Evolutionary conservation across 2,797 vertebrate genomes (phyloP).

Genomic region (Spea hammondii): DNA sequence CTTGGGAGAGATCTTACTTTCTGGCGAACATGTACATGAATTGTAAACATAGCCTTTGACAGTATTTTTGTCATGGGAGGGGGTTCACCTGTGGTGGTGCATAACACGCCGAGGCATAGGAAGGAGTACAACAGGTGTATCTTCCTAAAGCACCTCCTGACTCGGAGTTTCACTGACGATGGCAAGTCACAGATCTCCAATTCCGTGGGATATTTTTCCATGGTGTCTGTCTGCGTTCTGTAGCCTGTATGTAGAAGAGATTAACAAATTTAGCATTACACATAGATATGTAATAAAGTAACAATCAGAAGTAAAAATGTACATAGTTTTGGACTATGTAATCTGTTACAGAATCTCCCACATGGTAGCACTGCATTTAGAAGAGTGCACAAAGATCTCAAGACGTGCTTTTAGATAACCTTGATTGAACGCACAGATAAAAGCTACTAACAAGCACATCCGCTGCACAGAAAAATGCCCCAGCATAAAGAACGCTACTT

Average conservation of each 20-base stretch:
- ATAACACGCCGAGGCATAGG: conserved; percentile 64
- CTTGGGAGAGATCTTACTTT: too few relatives aligned
- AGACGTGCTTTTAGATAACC: conserved; percentile 7
- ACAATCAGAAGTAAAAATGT: not conserved
- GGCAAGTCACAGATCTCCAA: conserved; percentile 56
- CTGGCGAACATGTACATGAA: too few relatives aligned
- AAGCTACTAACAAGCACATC: too few relatives aligned
- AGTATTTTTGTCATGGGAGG: not conserved
- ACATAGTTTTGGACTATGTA: not conserved
- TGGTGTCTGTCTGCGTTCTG: conserved; percentile 61
- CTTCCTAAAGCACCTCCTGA: conserved; percentile 56
- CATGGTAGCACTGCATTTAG: not conserved
- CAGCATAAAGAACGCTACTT: too few relatives aligned
- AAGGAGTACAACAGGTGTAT: conserved; percentile 64
- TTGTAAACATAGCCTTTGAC: too few relatives aligned
- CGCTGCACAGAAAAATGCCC: too few relatives aligned
- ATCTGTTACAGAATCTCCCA: not conserved
- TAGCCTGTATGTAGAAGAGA: conserved; percentile 32
- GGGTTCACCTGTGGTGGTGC: conserved; percentile 67
- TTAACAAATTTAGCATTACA: not conserved
- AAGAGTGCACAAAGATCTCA: not conserved
- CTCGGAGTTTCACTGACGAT: conserved; percentile 28
- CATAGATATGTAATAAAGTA: not conserved
- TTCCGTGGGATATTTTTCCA: conserved; percentile 68
- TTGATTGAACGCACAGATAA: not conserved